Evolutionary conservation across 2,797 vertebrate species (phyloP), one percentile per base, ranked within the genome.

Genomic region (Melanotaenia pygmaea): DNA sequence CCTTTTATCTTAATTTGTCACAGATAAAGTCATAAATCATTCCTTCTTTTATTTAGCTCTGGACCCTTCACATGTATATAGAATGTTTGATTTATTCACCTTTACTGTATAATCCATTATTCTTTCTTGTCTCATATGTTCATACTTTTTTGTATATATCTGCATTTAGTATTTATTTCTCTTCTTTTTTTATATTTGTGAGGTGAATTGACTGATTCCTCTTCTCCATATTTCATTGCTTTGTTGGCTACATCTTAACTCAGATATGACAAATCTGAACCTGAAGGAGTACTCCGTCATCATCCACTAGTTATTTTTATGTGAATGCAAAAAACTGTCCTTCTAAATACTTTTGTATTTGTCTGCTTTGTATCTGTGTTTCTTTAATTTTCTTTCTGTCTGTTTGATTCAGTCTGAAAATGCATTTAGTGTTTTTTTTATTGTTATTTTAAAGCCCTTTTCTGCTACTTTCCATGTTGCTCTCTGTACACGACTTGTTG

Each of bases 401-500:
- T 68, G 3, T 59, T 45, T 61, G 0, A 65, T 20, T 74, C 14
- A n/a, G 8, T 43, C 10, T n/a, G 35, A 53, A 20, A 58, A 22
- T 72, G 12, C 56, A n/a, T 56, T 56, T 59, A n/a, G 5, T 13
- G 11, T 45, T 18, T 20, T 18, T 45, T 57, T 3, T 0, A 2
- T 37, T 13, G 28, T 30, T 30, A 30, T 30, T 30, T 30, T 30
- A 30, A 30, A 30, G 28, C 28, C 45, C 67, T 58, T 57, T 53
- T 69, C 14, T 70, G 40, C n/a, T 68, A 59, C 35, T 70, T 50
- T 70, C 60, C 40, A 16, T 58, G 59, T 66, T 57, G 66, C 37
- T 38, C 57, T 67, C 10, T 54, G 24, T 71, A n/a, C 64, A n/a
- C 14, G 22, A 60, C 72, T 59, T 64, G 50, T 40, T 58, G 28